A percentile compares a stretch with the other conserved stretches of the same genome.
Conservation (phyloP, 2,797 vertebrate genomes). For the Acanthiza pusilla region DNA sequence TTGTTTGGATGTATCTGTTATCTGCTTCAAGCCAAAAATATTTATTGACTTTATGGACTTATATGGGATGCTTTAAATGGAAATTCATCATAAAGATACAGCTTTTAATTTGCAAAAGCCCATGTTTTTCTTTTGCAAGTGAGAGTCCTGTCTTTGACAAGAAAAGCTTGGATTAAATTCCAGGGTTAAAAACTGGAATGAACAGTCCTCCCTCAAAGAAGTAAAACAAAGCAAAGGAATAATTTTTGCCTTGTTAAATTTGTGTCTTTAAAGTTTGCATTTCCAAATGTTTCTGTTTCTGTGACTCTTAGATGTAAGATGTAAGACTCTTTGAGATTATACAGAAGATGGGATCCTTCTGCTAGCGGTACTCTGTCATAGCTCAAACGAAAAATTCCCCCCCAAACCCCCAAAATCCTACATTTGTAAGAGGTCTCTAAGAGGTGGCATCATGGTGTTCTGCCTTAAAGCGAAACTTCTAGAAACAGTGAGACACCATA, state of each 20-base stretch:
- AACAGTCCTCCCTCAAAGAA: neutral
- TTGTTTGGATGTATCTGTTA: constrained; percentile 27
- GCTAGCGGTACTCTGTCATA: neutral
- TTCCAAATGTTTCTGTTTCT: neutral
- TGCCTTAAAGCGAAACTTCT: neutral
- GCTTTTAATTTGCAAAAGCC: neutral
- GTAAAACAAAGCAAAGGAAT: neutral
- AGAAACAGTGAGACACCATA: neutral
- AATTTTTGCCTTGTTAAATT: neutral
- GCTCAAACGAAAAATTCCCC: neutral
- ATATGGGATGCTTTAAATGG: neutral
- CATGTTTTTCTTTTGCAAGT: neutral
- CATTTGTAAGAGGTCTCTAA: neutral
- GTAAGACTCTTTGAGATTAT: neutral
- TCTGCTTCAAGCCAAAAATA: constrained; percentile 2
- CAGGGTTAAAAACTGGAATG: neutral
- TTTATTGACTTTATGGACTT: neutral
- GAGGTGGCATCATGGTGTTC: neutral
- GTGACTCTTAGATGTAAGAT: neutral
- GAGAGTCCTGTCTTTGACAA: neutral
- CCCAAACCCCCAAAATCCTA: neutral
- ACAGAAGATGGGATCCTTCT: neutral
- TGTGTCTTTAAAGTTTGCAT: neutral
- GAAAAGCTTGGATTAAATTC: neutral
- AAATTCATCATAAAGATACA: neutral